Conservation (phyloP, 2,888 invertebrate species). For the Hipparchia sbordonii region DNA sequence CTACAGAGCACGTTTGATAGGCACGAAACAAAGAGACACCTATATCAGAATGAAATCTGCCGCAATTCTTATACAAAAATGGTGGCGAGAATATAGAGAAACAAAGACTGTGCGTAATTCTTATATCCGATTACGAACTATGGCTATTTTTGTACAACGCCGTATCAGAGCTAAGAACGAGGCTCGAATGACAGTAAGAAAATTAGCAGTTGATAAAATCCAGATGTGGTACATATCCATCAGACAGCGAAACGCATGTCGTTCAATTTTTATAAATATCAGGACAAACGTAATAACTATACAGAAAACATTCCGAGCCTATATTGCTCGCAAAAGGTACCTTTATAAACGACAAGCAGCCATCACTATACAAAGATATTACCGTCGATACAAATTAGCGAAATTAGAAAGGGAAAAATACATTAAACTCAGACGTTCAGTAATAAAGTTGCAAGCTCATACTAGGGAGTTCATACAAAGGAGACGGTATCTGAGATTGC, state of each 20-base stretch:
- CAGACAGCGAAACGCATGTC: slow-evolving; percentile 53
- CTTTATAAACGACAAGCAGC: slow-evolving; percentile 46
- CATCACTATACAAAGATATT: slow-evolving; percentile 52
- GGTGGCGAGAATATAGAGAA: slow-evolving; percentile 57
- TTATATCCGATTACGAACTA: slow-evolving; percentile 52
- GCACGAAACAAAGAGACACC: slow-evolving; percentile 51
- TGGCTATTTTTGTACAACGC: slow-evolving; percentile 62
- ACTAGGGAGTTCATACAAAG: slow-evolving; percentile 56
- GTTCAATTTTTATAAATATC: slow-evolving; percentile 52
- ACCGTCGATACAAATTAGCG: slow-evolving; percentile 57
- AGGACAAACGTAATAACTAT: slow-evolving; percentile 55
- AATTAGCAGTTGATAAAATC: slow-evolving; percentile 57
- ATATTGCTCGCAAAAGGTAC: slow-evolving; percentile 53
- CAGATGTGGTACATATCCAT: slow-evolving; percentile 66
- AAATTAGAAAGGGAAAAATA: slow-evolving; percentile 48
- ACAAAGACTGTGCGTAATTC: slow-evolving; percentile 50
- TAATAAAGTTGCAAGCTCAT: slow-evolving; percentile 53
- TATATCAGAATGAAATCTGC: slow-evolving; percentile 58
- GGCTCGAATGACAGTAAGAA: slow-evolving; percentile 44
- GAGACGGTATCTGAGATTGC: slow-evolving; percentile 54
- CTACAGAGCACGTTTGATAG: slow-evolving; percentile 56
- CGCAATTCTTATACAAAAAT: slow-evolving; percentile 64
- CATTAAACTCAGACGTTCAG: slow-evolving; percentile 39
- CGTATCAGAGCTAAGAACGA: slow-evolving; percentile 57
- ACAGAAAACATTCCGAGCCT: slow-evolving; percentile 68